Base-by-base conservation (phyloP, 2,797 vertebrate species). In the Coccyzus lansbergi region DNA sequence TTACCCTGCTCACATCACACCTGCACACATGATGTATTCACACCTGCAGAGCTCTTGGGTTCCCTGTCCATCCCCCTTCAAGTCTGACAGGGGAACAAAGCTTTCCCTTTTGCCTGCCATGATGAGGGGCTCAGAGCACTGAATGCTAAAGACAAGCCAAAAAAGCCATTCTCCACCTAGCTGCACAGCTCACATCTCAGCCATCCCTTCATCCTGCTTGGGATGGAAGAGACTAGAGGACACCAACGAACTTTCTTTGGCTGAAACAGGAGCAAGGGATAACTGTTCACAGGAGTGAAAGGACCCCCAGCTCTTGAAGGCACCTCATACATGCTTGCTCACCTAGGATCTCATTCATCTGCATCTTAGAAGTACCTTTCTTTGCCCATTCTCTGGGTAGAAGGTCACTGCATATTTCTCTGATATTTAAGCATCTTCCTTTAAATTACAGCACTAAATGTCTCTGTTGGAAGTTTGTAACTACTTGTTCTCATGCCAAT, bases 11-110 rank as follows among this genome's bases (percentile, higher is more conserved):
- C 4, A 42, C 4, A 17, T 3, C 0, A n/a, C n/a, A n/a, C n/a
- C n/a, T n/a, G n/a, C n/a, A n/a, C n/a, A n/a, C n/a, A 0, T 10
- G 4, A 3, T 29, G 7, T 33, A 9, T 12, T 38, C 34, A 51
- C 29, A 31, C 8, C 22, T 38, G 14, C 21, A 69, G 55, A 82
- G 26, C 4, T 79, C 36, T 64, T 72, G n/a, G 2, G 10, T 36
- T 10, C 13, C 1, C 1, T 15, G 21, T 31, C 26, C 15, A 16
- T 29, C 25, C 34, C 16, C 59, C 10, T 64, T 56, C 31, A 38
- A 51, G 36, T 15, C 17, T 1, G 3, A 16, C 2, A 3, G 5
- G 4, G 2, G 7, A 64, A 25, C 3, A 74, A 55, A 74, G 12
- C 8, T 60, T 15, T 77, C 19, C 15, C 17, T 79, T 59, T 55